Percentiles rank a stretch among this genome's conserved stretches.
These are phyloP conservation scores for Lophochroa leadbeateri DNA, from an alignment of 2,113 vertebrate genomes.

Conservation along the genomic window DNA sequence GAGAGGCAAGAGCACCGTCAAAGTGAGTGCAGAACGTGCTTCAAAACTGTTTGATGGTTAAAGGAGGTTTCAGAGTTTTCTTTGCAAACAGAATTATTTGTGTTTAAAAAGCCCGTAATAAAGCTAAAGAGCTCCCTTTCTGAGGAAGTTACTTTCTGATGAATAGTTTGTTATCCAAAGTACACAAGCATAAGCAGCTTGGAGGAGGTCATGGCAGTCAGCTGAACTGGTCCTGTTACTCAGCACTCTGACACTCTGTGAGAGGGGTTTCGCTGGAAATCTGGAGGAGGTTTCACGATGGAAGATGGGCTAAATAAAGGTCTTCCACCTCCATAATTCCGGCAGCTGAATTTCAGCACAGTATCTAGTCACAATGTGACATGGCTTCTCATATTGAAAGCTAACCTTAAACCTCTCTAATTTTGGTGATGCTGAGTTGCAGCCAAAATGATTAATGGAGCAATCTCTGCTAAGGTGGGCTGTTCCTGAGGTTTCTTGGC, in stretches of 20 bases:
- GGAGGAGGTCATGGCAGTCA: background rate
- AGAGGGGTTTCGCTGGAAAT: background rate
- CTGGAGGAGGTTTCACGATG: constrained; percentile 57
- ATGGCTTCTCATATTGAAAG: background rate
- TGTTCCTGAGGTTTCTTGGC: background rate
- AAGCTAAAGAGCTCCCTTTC: background rate
- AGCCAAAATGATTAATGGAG: background rate
- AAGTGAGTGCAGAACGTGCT: background rate
- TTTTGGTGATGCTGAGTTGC: background rate
- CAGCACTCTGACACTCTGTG: constrained; percentile 7
- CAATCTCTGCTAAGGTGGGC: background rate
- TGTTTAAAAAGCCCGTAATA: background rate
- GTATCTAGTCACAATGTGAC: constrained; percentile 52
- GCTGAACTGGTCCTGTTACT: constrained; percentile 45
- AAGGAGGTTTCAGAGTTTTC: background rate
- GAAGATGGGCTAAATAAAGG: constrained; percentile 67
- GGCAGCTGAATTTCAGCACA: constrained; percentile 51
- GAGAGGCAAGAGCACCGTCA: background rate
- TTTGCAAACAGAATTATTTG: background rate
- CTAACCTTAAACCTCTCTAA: background rate
- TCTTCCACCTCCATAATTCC: constrained; percentile 42
- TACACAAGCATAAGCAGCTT: background rate
- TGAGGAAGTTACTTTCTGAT: constrained; percentile 6
- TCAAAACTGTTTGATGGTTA: background rate
- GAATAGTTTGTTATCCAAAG: constrained; percentile 15